These are phyloP conservation scores for Phymastichus coffea DNA, from an alignment of 1,140 invertebrate genomes.

Conservation along the genomic window DNA sequence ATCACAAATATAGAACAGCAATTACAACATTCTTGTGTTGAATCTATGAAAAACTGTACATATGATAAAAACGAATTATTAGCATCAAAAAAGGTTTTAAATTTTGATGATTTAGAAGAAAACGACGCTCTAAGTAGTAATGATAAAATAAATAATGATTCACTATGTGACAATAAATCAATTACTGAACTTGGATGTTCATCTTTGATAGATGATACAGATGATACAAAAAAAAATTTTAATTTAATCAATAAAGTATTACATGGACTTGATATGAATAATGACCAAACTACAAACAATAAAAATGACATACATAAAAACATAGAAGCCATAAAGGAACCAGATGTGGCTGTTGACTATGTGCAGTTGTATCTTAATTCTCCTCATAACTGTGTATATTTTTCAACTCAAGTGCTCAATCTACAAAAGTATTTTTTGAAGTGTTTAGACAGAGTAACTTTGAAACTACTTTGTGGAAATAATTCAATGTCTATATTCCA, in stretches of 20 bases:
- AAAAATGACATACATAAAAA: too few species aligned
- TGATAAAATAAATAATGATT: background rate
- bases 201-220: constrained; percentile 3
- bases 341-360: background rate
- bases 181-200: background rate
- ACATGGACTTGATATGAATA: constrained; percentile 11
- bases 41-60: background rate
- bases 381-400: constrained; percentile 65
- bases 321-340: constrained; percentile 10
- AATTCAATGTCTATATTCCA: constrained; percentile 55
- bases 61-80: constrained; percentile 10
- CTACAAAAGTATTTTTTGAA: constrained; percentile 52
- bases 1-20: background rate
- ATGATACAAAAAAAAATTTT: constrained; percentile 5
- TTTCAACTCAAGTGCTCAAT: constrained; percentile 58
- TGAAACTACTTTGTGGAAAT: constrained; percentile 61
- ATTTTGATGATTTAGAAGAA: constrained; percentile 18
- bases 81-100: constrained; percentile 8
- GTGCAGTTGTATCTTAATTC: too few species aligned
- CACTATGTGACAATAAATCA: background rate
- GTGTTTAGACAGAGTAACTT: constrained; percentile 58
- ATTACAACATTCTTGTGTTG: background rate
- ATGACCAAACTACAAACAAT: background rate
- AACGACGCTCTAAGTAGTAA: background rate
- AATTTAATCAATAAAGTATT: constrained; percentile 11